Evolutionary conservation across 2,888 invertebrate species (phyloP).

Genomic region (Philopedon plagiatum): DNA sequence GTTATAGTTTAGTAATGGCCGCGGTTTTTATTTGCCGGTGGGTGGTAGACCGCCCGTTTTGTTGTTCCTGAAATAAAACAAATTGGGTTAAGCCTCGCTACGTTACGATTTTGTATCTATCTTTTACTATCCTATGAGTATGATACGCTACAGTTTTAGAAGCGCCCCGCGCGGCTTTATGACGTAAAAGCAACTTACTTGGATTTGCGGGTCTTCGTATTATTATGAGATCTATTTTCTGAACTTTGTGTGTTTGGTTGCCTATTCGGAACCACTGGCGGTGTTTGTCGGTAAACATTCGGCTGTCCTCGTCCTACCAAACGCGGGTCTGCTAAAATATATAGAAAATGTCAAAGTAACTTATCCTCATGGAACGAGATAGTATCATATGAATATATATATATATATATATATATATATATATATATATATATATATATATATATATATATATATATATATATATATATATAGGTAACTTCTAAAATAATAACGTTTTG

Average conservation of each 20-base stretch:
- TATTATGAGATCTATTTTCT: conserved; percentile 46
- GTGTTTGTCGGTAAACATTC: conserved; percentile 61
- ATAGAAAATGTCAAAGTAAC: not conserved
- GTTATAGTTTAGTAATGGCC: conserved; percentile 11
- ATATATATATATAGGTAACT: too few species aligned
- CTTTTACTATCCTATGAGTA: too few species aligned
- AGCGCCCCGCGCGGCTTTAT: too few species aligned
- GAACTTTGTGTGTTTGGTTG: conserved; percentile 15
- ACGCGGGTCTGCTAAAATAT: conserved; percentile 61
- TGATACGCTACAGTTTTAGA: too few species aligned
- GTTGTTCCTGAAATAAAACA: conserved; percentile 58
- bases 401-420: too few species aligned
- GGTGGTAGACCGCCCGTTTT: conserved; percentile 63
- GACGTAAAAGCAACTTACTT: conserved; percentile 58
- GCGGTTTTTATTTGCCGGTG: conserved; percentile 56
- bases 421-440: too few species aligned
- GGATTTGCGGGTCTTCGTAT: conserved; percentile 60
- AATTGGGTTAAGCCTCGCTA: too few species aligned
- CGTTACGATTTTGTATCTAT: too few species aligned
- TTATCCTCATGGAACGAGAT: too few species aligned
- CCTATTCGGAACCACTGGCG: conserved; percentile 47
- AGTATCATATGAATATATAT: too few species aligned
- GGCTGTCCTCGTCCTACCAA: conserved; percentile 63
- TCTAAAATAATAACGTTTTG: too few species aligned
- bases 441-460: too few species aligned